Evolutionary conservation across 2,888 invertebrate species (phyloP).

Genomic region (Scrobipalpa atriplicella): DNA sequence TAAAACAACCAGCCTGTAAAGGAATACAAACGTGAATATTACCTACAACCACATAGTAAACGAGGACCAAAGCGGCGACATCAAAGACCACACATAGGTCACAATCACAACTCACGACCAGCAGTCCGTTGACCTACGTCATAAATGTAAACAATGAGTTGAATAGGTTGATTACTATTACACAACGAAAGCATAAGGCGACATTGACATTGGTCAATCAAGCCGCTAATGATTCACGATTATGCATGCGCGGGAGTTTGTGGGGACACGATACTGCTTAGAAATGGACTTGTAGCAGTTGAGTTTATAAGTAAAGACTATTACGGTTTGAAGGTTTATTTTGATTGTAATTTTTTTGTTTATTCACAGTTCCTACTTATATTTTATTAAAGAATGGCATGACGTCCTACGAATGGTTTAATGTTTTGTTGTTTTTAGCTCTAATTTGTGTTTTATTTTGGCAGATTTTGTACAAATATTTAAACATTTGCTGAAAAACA

Average conservation of each 20-base stretch:
- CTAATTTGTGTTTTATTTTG: too few relatives aligned
- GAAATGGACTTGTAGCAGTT: background rate
- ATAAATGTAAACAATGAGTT: conserved; percentile 14
- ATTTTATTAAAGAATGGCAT: too few relatives aligned
- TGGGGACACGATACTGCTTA: conserved; percentile 1
- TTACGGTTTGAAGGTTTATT: background rate
- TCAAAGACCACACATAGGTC: conserved; percentile 2
- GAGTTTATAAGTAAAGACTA: background rate
- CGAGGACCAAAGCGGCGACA: background rate
- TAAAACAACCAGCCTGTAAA: background rate
- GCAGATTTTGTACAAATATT: too few relatives aligned
- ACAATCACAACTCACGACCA: background rate
- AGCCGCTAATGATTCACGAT: conserved; percentile 51
- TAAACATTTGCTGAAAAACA: too few relatives aligned
- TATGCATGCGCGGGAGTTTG: conserved; percentile 40
- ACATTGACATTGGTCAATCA: conserved; percentile 64
- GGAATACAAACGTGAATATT: too few relatives aligned
- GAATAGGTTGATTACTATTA: conserved; percentile 3
- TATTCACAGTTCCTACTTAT: too few relatives aligned
- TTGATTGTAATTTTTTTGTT: background rate
- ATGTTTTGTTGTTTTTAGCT: too few relatives aligned
- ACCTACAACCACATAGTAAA: background rate
- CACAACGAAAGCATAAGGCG: conserved; percentile 33
- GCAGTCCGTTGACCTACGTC: conserved; percentile 15
- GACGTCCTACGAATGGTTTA: too few relatives aligned